A percentile compares a stretch with the other conserved stretches of the same genome.
Evolutionary conservation across 2,113 vertebrate species (phyloP).

Genomic region (Tachysurus vachellii): DNA sequence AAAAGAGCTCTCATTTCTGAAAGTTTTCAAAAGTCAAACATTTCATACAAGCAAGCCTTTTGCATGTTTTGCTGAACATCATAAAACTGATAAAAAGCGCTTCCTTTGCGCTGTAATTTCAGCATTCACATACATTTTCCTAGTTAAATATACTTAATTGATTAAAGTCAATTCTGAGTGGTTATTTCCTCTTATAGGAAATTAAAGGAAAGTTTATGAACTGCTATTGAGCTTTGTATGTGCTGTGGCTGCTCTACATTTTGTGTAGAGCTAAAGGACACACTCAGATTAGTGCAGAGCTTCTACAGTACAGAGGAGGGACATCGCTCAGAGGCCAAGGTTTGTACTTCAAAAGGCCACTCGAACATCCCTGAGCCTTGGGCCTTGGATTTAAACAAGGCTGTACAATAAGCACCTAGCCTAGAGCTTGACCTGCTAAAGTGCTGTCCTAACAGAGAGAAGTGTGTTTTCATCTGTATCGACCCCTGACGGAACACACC

Average conservation of each 20-base stretch:
- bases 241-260: slow-evolving; percentile 20
- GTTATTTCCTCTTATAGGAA: background rate
- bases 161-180: background rate
- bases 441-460: slow-evolving; percentile 17
- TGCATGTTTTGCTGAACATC: background rate
- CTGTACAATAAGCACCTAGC: slow-evolving; percentile 1
- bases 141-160: background rate
- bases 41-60: background rate
- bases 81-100: background rate
- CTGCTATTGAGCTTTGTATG: background rate
- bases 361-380: background rate
- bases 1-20: background rate
- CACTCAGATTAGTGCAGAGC: background rate
- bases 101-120: background rate
- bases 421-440: slow-evolving; percentile 22
- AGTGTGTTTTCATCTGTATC: slow-evolving; percentile 46
- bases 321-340: background rate
- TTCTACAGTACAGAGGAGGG: slow-evolving; percentile 4
- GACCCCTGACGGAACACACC: slow-evolving; percentile 58
- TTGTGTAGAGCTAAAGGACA: background rate
- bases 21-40: background rate
- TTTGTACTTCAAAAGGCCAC: slow-evolving; percentile 18
- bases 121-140: background rate
- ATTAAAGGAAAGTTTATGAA: background rate
- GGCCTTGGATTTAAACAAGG: slow-evolving; percentile 17